Conservation (phyloP, 2,797 vertebrate species). For the Acipenser oxyrinchus region DNA sequence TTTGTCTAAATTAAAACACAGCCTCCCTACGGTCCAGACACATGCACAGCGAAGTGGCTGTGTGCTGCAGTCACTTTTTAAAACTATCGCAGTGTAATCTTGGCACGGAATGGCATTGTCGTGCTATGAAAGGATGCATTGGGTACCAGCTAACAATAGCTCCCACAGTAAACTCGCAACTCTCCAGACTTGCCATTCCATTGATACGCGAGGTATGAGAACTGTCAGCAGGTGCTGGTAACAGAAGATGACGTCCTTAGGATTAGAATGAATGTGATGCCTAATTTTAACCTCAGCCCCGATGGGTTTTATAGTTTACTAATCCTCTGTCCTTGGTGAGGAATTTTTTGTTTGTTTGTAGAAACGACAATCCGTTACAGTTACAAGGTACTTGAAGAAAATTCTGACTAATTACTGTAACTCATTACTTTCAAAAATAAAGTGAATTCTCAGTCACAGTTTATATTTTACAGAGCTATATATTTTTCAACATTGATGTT, state of each 20-base stretch:
- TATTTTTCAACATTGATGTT: no score
- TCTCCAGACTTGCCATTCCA: conserved; percentile 72
- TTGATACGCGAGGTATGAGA: conserved; percentile 85
- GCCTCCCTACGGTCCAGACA: neutral
- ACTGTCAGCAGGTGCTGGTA: conserved; percentile 94
- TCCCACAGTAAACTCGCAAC: conserved; percentile 30
- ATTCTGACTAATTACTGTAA: no score
- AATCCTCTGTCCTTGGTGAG: conserved; percentile 68
- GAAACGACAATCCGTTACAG: conserved; percentile 29
- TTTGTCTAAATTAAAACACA: no score
- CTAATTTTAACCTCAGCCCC: conserved; percentile 85
- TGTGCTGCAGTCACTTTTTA: neutral
- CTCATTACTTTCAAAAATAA: no score
- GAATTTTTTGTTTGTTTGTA: conserved; percentile 64
- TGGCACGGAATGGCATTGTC: conserved; percentile 49
- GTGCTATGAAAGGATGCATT: conserved; percentile 64
- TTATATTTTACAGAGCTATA: no score
- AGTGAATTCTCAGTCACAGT: no score
- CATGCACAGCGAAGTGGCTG: neutral
- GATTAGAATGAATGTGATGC: conserved; percentile 73
- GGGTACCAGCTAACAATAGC: conserved; percentile 69
- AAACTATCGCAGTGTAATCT: conserved; percentile 23
- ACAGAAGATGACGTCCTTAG: conserved; percentile 81
- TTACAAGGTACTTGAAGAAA: no score
- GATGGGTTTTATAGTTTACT: conserved; percentile 64